A percentile compares a stretch with the other conserved stretches of the same genome.
phyloP scores from a whole-genome alignment of 2,797 vertebrate species.

The Notolepis coatsorum region DNA sequence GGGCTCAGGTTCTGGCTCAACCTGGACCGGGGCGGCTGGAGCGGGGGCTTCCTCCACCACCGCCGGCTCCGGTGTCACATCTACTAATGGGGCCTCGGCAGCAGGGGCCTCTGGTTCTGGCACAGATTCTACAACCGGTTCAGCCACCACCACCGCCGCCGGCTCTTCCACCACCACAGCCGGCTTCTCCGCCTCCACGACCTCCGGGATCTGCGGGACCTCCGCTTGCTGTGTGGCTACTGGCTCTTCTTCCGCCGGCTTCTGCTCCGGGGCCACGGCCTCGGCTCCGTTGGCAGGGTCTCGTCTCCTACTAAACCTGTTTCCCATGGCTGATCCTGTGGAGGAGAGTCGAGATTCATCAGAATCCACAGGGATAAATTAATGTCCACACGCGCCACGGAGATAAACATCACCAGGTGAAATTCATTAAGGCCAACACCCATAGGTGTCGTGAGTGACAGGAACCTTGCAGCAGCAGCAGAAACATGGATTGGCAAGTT shows the following conservation, averaged over 20 bases:
- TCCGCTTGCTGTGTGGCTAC: constrained; percentile 22
- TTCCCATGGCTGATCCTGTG: constrained; percentile 85
- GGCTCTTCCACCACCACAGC: constrained; percentile 37
- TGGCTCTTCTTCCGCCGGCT: constrained; percentile 47
- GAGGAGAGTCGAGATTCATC: neutral
- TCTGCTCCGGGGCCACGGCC: constrained; percentile 39
- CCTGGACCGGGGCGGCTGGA: constrained; percentile 7
- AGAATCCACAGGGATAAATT: constrained; percentile 7
- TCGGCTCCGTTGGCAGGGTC: constrained; percentile 64
- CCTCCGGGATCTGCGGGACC: constrained; percentile 26
- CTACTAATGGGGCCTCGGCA: constrained; percentile 3
- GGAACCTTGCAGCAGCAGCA: too few species aligned
- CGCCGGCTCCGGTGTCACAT: neutral
- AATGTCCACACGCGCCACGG: neutral
- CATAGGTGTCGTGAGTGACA: neutral
- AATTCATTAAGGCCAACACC: too few species aligned
- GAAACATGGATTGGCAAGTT: neutral
- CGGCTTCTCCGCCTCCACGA: constrained; percentile 29
- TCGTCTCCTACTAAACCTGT: constrained; percentile 90
- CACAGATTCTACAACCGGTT: constrained; percentile 33
- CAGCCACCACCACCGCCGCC: neutral
- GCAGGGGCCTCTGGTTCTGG: constrained; percentile 18
- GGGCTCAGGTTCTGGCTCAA: constrained; percentile 23
- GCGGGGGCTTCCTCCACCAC: neutral
- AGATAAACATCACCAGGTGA: neutral